Conservation (phyloP, 1,140 invertebrate species). For the Cylas formicarius region DNA sequence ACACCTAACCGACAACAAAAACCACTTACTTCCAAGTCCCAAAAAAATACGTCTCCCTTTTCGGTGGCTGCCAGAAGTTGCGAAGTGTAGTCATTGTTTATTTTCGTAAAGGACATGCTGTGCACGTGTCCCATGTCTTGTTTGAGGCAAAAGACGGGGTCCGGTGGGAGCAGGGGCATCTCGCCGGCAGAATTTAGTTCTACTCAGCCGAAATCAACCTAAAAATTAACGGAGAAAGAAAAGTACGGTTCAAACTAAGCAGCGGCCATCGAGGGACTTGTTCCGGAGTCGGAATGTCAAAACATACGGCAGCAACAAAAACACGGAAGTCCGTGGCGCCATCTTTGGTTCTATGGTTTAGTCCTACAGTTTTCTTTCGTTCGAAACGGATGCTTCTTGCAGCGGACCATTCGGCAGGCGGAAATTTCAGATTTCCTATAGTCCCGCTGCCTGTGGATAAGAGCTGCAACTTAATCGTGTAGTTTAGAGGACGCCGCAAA, state of each 20-base stretch:
- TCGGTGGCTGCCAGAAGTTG: slow-evolving; percentile 60
- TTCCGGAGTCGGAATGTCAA: too few relatives aligned
- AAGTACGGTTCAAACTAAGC: slow-evolving; percentile 18
- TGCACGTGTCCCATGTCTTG: slow-evolving; percentile 60
- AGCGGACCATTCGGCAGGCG: too few relatives aligned
- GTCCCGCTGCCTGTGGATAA: too few relatives aligned
- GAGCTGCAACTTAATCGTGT: too few relatives aligned
- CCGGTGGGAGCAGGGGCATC: slow-evolving; percentile 45
- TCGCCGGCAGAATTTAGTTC: slow-evolving; percentile 42
- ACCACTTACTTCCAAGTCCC: slow-evolving; percentile 59
- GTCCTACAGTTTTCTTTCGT: too few relatives aligned
- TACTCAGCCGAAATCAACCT: slow-evolving; percentile 6
- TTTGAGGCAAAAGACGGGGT: slow-evolving; percentile 59
- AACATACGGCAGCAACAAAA: too few relatives aligned
- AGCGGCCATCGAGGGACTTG: slow-evolving; percentile 14
- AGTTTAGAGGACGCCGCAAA: too few relatives aligned
- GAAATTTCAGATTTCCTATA: too few relatives aligned
- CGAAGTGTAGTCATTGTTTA: slow-evolving; percentile 46
- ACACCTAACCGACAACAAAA: slow-evolving; percentile 11
- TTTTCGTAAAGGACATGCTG: slow-evolving; percentile 55
- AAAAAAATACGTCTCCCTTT: slow-evolving; percentile 60
- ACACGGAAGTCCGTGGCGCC: too few relatives aligned
- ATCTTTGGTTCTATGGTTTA: too few relatives aligned
- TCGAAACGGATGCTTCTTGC: too few relatives aligned
- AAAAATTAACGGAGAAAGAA: slow-evolving; percentile 14